Evolutionary conservation across 2,797 vertebrate species (phyloP).

Genomic region (Sarcophilus harrisii): DNA sequence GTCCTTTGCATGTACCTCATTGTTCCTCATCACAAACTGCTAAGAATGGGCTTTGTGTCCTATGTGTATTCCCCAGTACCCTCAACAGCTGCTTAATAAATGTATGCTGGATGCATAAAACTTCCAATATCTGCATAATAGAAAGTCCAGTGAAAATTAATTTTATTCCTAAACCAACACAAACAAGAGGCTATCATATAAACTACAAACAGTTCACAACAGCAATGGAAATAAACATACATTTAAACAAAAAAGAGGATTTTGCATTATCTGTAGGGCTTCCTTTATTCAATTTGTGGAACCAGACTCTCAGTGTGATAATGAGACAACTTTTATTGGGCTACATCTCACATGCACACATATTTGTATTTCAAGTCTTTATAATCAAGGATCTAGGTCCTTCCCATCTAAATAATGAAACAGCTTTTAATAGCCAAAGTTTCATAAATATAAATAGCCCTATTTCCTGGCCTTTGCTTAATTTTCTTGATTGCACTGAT

Average conservation of each 20-base stretch:
- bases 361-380: constrained; percentile 4
- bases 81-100: neutral
- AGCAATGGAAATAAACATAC: neutral
- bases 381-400: neutral
- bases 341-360: neutral
- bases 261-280: constrained; percentile 19
- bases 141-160: neutral
- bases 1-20: neutral
- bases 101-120: neutral
- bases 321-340: constrained; percentile 24
- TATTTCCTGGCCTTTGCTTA: neutral
- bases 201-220: neutral
- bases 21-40: neutral
- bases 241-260: constrained; percentile 35
- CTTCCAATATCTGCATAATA: neutral
- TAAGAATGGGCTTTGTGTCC: constrained; percentile 4
- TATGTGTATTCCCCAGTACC: neutral
- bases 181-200: constrained; percentile 17
- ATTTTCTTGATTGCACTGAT: neutral
- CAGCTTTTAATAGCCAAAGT: neutral
- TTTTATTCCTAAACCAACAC: neutral
- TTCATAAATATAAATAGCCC: neutral
- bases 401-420: neutral
- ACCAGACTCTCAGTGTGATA: constrained; percentile 37
- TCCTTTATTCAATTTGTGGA: constrained; percentile 66